Conservation (phyloP, 1,140 invertebrate species). For the Aphelenchoides besseyi region DNA sequence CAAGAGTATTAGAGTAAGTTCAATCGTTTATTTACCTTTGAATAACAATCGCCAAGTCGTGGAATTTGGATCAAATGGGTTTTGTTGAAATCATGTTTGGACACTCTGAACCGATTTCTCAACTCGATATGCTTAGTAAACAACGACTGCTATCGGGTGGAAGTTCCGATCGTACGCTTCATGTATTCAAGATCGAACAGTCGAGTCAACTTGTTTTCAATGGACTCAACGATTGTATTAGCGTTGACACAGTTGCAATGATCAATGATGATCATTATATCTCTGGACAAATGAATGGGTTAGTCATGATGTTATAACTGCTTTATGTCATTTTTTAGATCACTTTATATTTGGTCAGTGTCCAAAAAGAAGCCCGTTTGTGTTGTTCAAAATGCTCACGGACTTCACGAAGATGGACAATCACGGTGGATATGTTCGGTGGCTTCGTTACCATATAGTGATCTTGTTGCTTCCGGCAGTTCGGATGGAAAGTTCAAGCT, state of each 20-base stretch:
- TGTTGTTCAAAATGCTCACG: constrained; percentile 35
- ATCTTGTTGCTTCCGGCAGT: constrained; percentile 36
- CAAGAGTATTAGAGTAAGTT: constrained; percentile 10
- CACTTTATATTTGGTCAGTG: constrained; percentile 39
- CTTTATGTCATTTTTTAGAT: constrained; percentile 29
- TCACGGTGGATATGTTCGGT: constrained; percentile 41
- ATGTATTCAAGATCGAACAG: constrained; percentile 40
- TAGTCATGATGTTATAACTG: constrained; percentile 13
- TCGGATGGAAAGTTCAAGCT: constrained; percentile 35
- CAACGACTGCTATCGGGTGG: constrained; percentile 34
- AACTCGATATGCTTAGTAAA: constrained; percentile 44
- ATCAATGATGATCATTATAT: constrained; percentile 50
- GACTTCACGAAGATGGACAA: not conserved
- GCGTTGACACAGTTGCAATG: constrained; percentile 42
- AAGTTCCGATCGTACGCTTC: constrained; percentile 30
- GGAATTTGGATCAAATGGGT: constrained; percentile 49
- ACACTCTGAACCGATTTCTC: constrained; percentile 33
- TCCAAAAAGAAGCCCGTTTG: constrained; percentile 41
- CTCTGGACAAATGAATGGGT: constrained; percentile 42
- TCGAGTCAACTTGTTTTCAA: constrained; percentile 44
- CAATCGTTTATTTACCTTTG: not conserved
- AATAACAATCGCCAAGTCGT: constrained; percentile 21
- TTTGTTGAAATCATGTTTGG: constrained; percentile 39
- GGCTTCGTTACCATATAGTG: constrained; percentile 36
- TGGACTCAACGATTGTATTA: constrained; percentile 35